phyloP scores from a whole-genome alignment of 2,888 invertebrate species.

The Rugalucina vietnamica region DNA sequence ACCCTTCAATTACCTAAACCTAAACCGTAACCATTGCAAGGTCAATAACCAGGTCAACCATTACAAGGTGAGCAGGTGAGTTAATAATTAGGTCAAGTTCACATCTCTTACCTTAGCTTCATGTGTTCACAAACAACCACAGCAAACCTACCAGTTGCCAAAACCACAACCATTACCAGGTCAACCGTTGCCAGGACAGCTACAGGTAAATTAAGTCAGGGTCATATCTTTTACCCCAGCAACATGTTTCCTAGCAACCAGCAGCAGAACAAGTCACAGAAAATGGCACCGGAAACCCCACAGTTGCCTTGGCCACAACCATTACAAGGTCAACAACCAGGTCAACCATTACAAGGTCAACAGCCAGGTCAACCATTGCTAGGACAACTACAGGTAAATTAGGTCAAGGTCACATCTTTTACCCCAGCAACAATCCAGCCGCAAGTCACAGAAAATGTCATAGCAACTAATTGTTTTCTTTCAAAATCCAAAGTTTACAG shows the following conservation, averaged over 20 bases:
- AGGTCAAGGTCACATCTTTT: neutral
- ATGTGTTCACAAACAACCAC: slow-evolving; percentile 7
- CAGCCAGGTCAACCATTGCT: slow-evolving; percentile 52
- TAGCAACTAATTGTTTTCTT: too few relatives aligned
- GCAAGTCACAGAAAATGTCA: too few relatives aligned
- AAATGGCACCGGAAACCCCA: too few relatives aligned
- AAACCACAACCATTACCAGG: slow-evolving; percentile 50
- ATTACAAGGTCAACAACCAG: slow-evolving; percentile 48
- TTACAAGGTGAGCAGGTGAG: too few relatives aligned
- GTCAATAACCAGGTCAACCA: too few relatives aligned
- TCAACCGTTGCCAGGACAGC: slow-evolving; percentile 4
- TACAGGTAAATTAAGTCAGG: too few relatives aligned
- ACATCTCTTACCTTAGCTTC: slow-evolving; percentile 35
- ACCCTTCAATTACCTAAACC: neutral
- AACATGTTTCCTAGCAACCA: too few relatives aligned
- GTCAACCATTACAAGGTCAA: slow-evolving; percentile 49
- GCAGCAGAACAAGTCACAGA: too few relatives aligned
- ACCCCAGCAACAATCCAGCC: too few relatives aligned
- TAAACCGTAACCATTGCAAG: slow-evolving; percentile 44
- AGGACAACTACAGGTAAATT: slow-evolving; percentile 43
- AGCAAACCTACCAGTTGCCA: slow-evolving; percentile 6
- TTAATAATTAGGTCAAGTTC: too few relatives aligned
- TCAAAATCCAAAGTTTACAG: too few relatives aligned
- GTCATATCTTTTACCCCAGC: too few relatives aligned
- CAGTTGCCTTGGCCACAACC: slow-evolving; percentile 49